Evolutionary conservation across 2,888 invertebrate genomes (phyloP).

Genomic region (Flexamia atlantica): DNA sequence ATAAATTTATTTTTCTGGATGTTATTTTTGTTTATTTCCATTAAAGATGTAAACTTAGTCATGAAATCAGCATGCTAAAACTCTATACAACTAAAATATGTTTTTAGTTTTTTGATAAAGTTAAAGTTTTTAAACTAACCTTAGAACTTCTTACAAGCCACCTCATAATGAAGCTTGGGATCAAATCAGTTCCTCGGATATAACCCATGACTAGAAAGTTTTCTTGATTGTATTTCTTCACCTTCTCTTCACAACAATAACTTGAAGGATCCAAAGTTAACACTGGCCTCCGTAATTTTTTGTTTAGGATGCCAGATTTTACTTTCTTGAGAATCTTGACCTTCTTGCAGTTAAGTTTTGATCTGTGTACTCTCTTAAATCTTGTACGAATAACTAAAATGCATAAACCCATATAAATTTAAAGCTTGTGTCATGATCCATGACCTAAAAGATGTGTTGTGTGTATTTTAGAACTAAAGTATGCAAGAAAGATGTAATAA

Average conservation of each 20-base stretch:
- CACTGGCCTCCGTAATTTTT: constrained; percentile 71
- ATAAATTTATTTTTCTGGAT: no score
- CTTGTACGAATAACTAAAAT: constrained; percentile 73
- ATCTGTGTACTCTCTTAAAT: constrained; percentile 72
- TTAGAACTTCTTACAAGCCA: constrained; percentile 72
- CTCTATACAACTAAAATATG: no score
- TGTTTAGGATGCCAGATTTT: constrained; percentile 70
- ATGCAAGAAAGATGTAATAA: no score
- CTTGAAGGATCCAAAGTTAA: constrained; percentile 73
- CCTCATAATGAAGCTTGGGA: constrained; percentile 75
- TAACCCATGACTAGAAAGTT: constrained; percentile 74
- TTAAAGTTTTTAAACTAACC: constrained; percentile 65
- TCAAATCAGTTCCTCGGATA: constrained; percentile 71
- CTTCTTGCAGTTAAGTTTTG: constrained; percentile 73
- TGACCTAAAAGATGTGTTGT: no score
- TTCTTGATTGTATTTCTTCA: constrained; percentile 67
- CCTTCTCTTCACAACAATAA: constrained; percentile 73
- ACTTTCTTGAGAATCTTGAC: constrained; percentile 72
- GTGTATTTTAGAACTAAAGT: no score
- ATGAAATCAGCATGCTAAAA: no score
- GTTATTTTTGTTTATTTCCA: no score
- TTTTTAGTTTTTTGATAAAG: no score
- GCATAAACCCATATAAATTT: not conserved
- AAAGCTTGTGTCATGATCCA: no score
- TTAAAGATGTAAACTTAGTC: no score